Evolutionary conservation across 2,888 invertebrate species (phyloP), one percentile per base, ranked within the genome.

Genomic region (Clistopyga incitator): DNA sequence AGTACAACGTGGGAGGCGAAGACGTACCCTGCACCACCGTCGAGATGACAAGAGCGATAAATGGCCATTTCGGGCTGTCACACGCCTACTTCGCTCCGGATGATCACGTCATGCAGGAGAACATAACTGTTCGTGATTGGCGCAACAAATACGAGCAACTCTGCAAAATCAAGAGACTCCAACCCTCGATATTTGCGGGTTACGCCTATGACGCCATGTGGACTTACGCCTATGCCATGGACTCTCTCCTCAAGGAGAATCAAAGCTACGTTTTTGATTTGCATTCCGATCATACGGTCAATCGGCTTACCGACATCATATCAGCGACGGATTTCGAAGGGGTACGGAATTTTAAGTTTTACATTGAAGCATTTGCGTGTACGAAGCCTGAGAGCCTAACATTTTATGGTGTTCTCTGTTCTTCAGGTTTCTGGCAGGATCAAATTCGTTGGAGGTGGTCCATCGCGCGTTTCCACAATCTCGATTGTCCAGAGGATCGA

Each of bases 151-250:
- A 95, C 87, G 90, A 92, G 42, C 34, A 85, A 3, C 42, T 78
- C 1, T 92, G 93, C 83, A 77, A 78, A 13, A 59, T 77, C 61
- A 88, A 88, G 11, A 74, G 87, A 25, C 87, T 91, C n/a, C 88
- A 90, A 25, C 91, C 92, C 8, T 96, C 96, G 0, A 94, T 95
- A 86, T 97, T 96, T 90, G 96, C 96, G 0, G 96, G 96, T 0
- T 97, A 95, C 90, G 96, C 96, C 0, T 97, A 97, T 89, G 97
- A 97, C 92, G 97, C 97, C 0, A 96, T 97, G 71, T 97, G 97
- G 97, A 95, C 96, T 0, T 97, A 96, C 91, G 97, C 96, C 3
- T 93, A 95, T 50, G 97, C 96, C 0, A 93, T 97, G 38, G 95
- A 97, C 89, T 94, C 95, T 85, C 93, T 97, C 0, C 92, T 96